Base-by-base conservation (phyloP, 2,888 invertebrate genomes). In the Drosophila conformis region DNA sequence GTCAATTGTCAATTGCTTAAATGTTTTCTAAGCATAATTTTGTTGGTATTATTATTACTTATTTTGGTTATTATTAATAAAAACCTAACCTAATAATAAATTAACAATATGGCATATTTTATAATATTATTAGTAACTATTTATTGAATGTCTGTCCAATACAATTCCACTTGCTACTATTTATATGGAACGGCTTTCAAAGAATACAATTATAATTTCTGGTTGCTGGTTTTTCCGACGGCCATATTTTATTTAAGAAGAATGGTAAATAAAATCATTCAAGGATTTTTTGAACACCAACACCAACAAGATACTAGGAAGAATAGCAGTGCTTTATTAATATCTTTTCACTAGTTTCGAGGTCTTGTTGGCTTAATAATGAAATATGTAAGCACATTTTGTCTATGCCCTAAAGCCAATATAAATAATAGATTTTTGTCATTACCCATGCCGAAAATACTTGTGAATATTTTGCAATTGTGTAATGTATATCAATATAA, bases 191-290 rank as follows among this genome's bases (percentile, higher is more conserved):
- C 2, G 4, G 4, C 4, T 8, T 52, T 21, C 2, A 33, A n/a
- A 13, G 8, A 4, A 21, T 33, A 11, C 0, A 31, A 52, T 15
- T 52, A 33, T 15, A 52, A 13, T 5, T 21, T 52, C 6, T 2
- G 2, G 2, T 1, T 4, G 35, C 4, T 49, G 13, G 7, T 27
- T 60, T 27, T 27, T 21, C 64, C 65, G 65, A 35, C 65, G 65
- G 65, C 18, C 7, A 33, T 64, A 33, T 33, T 31, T 31, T 10
- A 46, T 46, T 21, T 21, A 8, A 21, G 4, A 7, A 21, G 4
- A 21, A 46, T 46, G 7, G 15, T 13, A 21, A 25, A 46, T 8
- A 46, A 25, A 25, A 15, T 1, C 25, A 46, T 15, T 46, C 1
- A 21, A 15, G 8, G 15, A 15, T 27, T 25, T 25, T 46, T 15